Evolutionary conservation across 2,797 vertebrate species (phyloP), one percentile per base, ranked within the genome.

Genomic region (Leptatherina wallacei): DNA sequence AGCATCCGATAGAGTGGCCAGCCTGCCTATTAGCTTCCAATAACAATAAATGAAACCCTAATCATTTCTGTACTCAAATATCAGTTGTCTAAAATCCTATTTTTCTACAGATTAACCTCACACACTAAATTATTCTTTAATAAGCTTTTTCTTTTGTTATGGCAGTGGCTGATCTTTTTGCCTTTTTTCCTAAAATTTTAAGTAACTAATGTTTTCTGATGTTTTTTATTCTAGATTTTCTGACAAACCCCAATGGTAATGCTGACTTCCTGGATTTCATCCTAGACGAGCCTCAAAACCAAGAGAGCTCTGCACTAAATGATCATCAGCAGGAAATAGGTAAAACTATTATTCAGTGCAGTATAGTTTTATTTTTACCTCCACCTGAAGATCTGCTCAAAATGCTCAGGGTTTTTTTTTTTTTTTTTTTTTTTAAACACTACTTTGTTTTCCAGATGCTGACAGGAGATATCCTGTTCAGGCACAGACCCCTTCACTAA

Each of bases 211-310:
- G 20, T n/a, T 49, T 69, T 56, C 9, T 55, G 4, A 16, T 40
- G 40, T 55, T 67, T 36, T 24, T 68, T 3, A 35, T 54, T 73
- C 3, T 54, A 95, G 95, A 95, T 77, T 92, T 94, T 36, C 85
- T 95, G 73, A 49, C 67, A 0, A 77, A 65, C 80, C 70, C 76
- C 57, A 81, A 60, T 72, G 87, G 93, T 65, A 62, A 72, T 30
- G 36, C n/a, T 9, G 70, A 77, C 40, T 63, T 76, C 12, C 59
- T 54, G 14, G 52, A 88, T 57, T 71, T 91, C 36, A 22, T 65
- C 49, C 44, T 54, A 54, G 61, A 73, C 9, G 76, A 77, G 57
- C 65, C 61, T 8, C 62, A 36, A 33, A 47, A 71, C 18, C 70
- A 86, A 56, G 40, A 82, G 33, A 80, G 61, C 20, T 72, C 81